phyloP scores from a whole-genome alignment of 2,888 invertebrate genomes.

The Coelogynopora nodosa region DNA sequence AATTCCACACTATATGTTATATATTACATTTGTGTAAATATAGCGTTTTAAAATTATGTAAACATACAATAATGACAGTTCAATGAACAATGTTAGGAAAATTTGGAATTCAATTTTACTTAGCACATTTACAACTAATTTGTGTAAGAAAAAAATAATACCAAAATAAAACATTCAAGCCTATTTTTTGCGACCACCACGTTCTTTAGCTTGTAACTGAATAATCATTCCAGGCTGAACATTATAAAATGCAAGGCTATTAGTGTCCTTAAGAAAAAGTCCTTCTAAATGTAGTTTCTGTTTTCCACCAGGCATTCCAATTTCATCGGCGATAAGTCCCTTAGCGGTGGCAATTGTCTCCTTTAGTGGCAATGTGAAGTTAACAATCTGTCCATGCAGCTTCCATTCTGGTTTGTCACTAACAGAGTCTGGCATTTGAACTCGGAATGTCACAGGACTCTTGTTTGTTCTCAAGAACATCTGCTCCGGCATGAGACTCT shows the following conservation, averaged over 20 bases:
- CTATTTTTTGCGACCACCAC: conserved; percentile 95
- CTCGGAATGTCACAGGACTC: conserved; percentile 75
- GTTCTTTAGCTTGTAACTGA: conserved; percentile 86
- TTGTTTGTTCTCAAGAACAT: conserved; percentile 67
- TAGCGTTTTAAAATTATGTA: too few species aligned
- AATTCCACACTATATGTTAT: too few species aligned
- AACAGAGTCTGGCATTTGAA: conserved; percentile 69
- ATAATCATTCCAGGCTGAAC: conserved; percentile 77
- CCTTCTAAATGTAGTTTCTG: conserved; percentile 75
- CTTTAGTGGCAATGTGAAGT: conserved; percentile 72
- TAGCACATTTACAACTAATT: too few species aligned
- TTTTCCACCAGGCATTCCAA: conserved; percentile 90
- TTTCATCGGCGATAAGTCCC: conserved; percentile 76
- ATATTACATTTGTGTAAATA: too few species aligned
- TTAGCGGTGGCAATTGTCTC: conserved; percentile 83
- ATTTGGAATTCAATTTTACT: too few species aligned
- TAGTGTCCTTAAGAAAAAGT: conserved; percentile 93
- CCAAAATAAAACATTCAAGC: too few species aligned
- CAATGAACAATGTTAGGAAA: too few species aligned
- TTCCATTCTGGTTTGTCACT: conserved; percentile 81
- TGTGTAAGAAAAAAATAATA: too few species aligned
- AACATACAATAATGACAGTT: too few species aligned
- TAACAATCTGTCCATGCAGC: conserved; percentile 80
- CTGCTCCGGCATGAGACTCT: conserved; percentile 82
- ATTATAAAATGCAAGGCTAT: conserved; percentile 91